These are phyloP conservation scores for Amazona guildingii DNA, from an alignment of 2,113 vertebrate species.

Conservation along the genomic window DNA sequence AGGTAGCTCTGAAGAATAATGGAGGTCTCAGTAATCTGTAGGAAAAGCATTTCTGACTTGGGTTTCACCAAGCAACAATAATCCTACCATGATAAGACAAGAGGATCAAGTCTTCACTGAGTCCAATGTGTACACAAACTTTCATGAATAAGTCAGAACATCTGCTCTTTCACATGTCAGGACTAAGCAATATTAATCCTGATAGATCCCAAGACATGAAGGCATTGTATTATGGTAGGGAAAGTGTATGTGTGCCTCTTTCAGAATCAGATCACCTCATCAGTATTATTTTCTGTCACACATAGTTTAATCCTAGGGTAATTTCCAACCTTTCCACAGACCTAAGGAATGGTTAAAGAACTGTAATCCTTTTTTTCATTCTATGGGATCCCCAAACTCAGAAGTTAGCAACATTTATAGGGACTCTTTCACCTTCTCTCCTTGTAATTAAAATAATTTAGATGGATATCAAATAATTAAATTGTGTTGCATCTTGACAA, in stretches of 20 bases:
- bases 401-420: not conserved
- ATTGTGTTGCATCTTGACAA: not conserved
- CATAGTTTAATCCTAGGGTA: not conserved
- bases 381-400: not conserved
- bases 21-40: not conserved
- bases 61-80: not conserved
- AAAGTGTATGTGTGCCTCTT: not conserved
- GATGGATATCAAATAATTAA: not conserved
- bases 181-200: not conserved
- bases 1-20: not conserved
- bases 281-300: not conserved
- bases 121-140: rapidly evolving
- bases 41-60: not conserved
- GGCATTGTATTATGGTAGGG: not conserved
- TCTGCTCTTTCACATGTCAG: not conserved
- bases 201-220: not conserved
- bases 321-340: not conserved
- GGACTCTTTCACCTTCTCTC: not conserved
- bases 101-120: not conserved
- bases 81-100: not conserved
- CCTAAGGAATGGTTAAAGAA: not conserved
- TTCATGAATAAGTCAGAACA: not conserved
- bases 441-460: not conserved
- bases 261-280: not conserved
- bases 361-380: not conserved